Conservation (phyloP, 2,797 vertebrate species). For the Falco biarmicus region DNA sequence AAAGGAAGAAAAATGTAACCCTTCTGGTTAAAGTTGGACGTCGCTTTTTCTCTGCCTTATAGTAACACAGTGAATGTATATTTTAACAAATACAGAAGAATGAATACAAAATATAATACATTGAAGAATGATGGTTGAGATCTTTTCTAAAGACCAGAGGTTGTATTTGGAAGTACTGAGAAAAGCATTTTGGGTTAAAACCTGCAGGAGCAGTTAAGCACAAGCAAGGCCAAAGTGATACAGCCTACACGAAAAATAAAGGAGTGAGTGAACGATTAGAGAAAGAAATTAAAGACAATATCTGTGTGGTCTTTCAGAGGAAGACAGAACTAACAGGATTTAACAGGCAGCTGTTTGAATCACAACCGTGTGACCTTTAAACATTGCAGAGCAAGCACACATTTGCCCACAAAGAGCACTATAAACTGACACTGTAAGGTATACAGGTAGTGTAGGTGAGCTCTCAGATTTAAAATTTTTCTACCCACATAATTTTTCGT, state of each 20-base stretch:
- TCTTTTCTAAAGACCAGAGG: background rate
- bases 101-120: background rate
- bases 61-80: background rate
- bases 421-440: background rate
- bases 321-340: background rate
- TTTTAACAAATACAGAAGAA: background rate
- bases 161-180: background rate
- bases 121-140: background rate
- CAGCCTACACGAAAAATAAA: background rate
- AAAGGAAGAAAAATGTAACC: constrained; percentile 28
- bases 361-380: background rate
- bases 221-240: background rate
- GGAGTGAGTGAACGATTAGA: background rate
- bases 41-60: background rate
- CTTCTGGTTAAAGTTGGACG: background rate
- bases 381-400: background rate
- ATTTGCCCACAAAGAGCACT: background rate
- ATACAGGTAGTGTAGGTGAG: background rate
- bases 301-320: background rate
- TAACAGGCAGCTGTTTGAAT: background rate
- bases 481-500: background rate
- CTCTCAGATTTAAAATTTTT: background rate
- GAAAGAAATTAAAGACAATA: background rate
- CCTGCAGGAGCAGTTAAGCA: background rate
- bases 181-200: background rate